Evolutionary conservation across 1,140 invertebrate genomes (phyloP).

Genomic region (Sipha flava): DNA sequence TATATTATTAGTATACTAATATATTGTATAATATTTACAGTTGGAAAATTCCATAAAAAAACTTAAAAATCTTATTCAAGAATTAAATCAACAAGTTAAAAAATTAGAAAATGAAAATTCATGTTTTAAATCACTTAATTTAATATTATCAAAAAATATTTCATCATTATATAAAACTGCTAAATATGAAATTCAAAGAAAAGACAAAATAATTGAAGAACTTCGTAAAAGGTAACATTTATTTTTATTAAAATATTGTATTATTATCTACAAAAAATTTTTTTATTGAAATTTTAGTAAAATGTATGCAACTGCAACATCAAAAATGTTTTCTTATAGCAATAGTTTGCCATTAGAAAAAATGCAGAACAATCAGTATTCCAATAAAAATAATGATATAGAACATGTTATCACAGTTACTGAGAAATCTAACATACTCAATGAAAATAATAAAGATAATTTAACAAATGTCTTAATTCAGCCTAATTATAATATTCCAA

Average conservation of each 20-base stretch:
- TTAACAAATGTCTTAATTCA: not conserved
- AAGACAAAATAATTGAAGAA: conserved; percentile 32
- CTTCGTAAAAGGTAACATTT: conserved; percentile 37
- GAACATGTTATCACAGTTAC: not conserved
- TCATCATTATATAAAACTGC: conserved; percentile 37
- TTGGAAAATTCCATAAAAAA: not conserved
- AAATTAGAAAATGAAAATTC: conserved; percentile 11
- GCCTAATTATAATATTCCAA: not conserved
- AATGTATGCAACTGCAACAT: not conserved
- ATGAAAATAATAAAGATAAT: not conserved
- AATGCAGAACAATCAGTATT: not conserved
- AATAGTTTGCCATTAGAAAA: not conserved
- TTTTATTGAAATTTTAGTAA: not conserved
- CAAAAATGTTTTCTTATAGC: not conserved
- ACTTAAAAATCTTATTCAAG: not conserved
- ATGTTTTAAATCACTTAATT: not conserved
- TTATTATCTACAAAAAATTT: not conserved
- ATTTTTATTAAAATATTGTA: not conserved
- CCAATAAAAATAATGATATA: not conserved
- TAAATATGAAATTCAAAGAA: conserved; percentile 13
- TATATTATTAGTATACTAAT: too few species aligned
- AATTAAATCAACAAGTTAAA: conserved; percentile 21
- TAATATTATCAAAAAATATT: conserved; percentile 16
- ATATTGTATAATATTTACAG: too few species aligned
- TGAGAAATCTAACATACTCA: not conserved